Conservation (phyloP, 1,140 invertebrate genomes). For the Calephelis virginiensis region DNA sequence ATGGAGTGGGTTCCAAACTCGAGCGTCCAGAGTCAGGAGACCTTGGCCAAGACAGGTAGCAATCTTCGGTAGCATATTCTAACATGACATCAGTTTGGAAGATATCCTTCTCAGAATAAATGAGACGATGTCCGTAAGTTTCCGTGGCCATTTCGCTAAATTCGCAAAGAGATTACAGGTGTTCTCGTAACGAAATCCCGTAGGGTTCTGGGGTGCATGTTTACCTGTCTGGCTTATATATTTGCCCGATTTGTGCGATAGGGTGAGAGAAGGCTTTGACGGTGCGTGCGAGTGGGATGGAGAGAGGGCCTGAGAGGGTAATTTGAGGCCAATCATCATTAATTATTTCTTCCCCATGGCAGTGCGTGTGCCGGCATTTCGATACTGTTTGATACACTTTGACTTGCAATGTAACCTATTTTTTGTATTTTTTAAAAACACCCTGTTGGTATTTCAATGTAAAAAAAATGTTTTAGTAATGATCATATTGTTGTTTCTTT, state of each 20-base stretch:
- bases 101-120: constrained; percentile 70
- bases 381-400: constrained; percentile 55
- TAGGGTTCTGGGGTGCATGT: constrained; percentile 51
- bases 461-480: no score
- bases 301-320: constrained; percentile 53
- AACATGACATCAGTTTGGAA: constrained; percentile 62
- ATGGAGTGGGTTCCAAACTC: constrained; percentile 69
- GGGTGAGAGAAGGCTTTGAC: constrained; percentile 33
- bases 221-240: constrained; percentile 71
- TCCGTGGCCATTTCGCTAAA: constrained; percentile 62
- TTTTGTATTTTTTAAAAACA: constrained; percentile 39
- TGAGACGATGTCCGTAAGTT: constrained; percentile 73
- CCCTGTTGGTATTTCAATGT: not conserved
- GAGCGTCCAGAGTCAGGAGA: constrained; percentile 75
- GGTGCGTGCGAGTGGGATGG: constrained; percentile 43
- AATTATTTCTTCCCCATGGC: constrained; percentile 68
- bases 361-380: constrained; percentile 54
- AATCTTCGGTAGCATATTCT: constrained; percentile 64
- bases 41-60: constrained; percentile 67
- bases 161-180: constrained; percentile 38
- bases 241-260: constrained; percentile 52
- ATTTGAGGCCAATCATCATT: constrained; percentile 77
- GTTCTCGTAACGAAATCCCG: constrained; percentile 47
- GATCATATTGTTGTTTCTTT: no score
- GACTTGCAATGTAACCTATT: constrained; percentile 44